These are phyloP conservation scores for Notocelia uddmanniana DNA, from an alignment of 2,888 invertebrate species.

Conservation along the genomic window DNA sequence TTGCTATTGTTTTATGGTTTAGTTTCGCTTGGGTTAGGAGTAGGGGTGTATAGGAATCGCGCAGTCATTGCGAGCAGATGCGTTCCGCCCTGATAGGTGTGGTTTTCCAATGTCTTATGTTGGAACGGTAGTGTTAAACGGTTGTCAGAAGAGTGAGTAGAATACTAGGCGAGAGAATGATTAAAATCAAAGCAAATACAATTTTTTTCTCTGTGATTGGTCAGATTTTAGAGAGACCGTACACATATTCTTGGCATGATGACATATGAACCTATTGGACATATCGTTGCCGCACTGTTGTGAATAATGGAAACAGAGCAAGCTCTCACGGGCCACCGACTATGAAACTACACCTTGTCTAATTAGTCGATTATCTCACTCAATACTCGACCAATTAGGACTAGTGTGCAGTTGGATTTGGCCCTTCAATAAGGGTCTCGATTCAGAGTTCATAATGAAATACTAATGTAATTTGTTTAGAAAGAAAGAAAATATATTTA, in stretches of 20 bases:
- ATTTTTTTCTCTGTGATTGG: too few species aligned
- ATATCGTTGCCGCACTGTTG: too few species aligned
- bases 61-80: slow-evolving; percentile 74
- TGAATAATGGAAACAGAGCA: background rate
- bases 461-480: too few species aligned
- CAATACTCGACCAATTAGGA: slow-evolving; percentile 7
- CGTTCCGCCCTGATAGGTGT: slow-evolving; percentile 78
- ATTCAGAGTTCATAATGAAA: too few species aligned
- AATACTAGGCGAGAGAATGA: background rate
- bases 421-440: background rate
- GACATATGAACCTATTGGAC: too few species aligned
- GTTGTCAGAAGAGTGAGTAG: background rate
- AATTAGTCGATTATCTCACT: slow-evolving; percentile 29
- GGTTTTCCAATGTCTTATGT: slow-evolving; percentile 52
- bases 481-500: too few species aligned
- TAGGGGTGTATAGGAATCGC: slow-evolving; percentile 67
- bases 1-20: slow-evolving; percentile 44
- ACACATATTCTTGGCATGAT: too few species aligned
- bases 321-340: background rate
- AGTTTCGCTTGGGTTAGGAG: slow-evolving; percentile 51
- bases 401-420: background rate
- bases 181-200: background rate
- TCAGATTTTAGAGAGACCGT: too few species aligned
- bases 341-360: slow-evolving; percentile 11
- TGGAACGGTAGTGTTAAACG: slow-evolving; percentile 28